Evolutionary conservation across 2,888 invertebrate genomes (phyloP).

Genomic region (Campoplex capitator): DNA sequence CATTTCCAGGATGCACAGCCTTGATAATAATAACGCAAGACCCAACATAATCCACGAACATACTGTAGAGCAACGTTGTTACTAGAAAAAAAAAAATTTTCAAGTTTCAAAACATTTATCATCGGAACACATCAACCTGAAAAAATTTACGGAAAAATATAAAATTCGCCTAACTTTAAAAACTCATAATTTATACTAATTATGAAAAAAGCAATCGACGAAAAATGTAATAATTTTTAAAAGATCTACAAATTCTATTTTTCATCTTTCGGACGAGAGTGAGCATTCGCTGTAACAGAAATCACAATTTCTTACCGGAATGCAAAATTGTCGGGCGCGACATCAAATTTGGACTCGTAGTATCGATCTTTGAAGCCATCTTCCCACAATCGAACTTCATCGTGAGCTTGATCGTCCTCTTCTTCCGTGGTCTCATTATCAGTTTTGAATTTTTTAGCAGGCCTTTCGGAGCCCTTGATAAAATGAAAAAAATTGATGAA

Average conservation of each 20-base stretch:
- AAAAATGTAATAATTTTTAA: too few relatives aligned
- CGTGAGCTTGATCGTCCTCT: conserved; percentile 92
- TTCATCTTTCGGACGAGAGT: neutral
- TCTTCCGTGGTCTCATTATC: conserved; percentile 84
- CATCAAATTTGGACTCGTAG: conserved; percentile 97
- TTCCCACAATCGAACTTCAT: conserved; percentile 97
- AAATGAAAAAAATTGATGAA: neutral
- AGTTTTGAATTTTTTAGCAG: conserved; percentile 86
- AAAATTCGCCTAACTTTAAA: neutral
- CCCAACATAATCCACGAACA: conserved; percentile 98
- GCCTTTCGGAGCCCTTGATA: conserved; percentile 71
- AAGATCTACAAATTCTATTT: neutral
- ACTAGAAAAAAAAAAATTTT: conserved; percentile 81
- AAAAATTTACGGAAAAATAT: neutral
- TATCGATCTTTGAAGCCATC: conserved; percentile 99
- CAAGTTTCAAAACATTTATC: conserved; percentile 14
- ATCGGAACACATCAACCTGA: neutral
- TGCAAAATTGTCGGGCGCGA: conserved; percentile 89
- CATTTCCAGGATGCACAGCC: conserved; percentile 99
- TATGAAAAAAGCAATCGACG: too few relatives aligned
- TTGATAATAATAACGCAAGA: conserved; percentile 99
- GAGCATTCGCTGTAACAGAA: neutral
- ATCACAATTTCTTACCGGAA: conserved; percentile 88
- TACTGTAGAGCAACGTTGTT: conserved; percentile 97
- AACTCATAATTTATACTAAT: neutral